These are phyloP conservation scores for Triops cancriformis DNA, from an alignment of 1,140 invertebrate species.

Conservation along the genomic window DNA sequence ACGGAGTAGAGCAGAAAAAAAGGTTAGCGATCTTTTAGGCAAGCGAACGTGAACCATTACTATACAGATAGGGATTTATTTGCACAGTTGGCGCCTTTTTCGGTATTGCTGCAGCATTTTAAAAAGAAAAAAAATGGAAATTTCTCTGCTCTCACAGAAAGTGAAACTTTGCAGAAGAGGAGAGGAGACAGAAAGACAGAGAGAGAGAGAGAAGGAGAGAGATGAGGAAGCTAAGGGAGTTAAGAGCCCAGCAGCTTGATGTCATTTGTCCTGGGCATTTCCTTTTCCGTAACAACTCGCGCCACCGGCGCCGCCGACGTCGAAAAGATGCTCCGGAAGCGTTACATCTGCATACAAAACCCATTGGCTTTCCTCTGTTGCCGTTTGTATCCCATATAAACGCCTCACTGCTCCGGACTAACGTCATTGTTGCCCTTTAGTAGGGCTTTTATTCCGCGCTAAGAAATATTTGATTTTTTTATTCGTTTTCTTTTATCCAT, in stretches of 20 bases:
- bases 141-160: neutral
- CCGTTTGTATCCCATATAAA: constrained; percentile 2
- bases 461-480: neutral
- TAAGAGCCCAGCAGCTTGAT: constrained; percentile 8
- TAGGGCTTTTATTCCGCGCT: neutral
- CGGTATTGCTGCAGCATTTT: neutral
- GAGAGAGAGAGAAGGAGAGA: neutral
- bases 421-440: neutral
- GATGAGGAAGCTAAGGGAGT: neutral
- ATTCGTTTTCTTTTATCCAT: neutral
- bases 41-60: neutral
- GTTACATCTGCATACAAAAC: constrained; percentile 10
- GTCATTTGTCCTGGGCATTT: constrained; percentile 5
- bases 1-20: neutral
- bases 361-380: constrained; percentile 8
- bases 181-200: neutral
- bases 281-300: constrained; percentile 8
- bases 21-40: neutral
- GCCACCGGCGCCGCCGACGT: constrained; percentile 6
- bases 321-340: constrained; percentile 4
- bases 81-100: neutral
- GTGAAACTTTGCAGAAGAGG: neutral
- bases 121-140: no score
- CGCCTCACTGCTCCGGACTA: constrained; percentile 8
- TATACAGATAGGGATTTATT: neutral